Evolutionary conservation across 2,113 vertebrate species (phyloP).

Genomic region (Dromiciops gliroides): DNA sequence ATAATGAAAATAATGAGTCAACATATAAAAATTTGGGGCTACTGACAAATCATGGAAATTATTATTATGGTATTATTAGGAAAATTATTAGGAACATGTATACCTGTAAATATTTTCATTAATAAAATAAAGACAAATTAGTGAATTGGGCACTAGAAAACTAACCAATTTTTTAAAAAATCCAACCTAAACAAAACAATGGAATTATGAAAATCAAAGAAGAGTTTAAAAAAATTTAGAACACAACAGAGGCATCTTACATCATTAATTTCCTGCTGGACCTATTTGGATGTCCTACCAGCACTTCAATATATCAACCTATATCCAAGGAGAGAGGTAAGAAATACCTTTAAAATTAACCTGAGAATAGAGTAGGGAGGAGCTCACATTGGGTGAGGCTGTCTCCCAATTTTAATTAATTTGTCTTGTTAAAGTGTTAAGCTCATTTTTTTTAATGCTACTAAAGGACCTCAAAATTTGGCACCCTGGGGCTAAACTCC

Average conservation of each 20-base stretch:
- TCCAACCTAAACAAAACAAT: neutral
- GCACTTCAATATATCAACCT: neutral
- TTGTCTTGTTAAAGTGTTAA: no score
- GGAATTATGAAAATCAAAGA: neutral
- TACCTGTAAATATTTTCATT: neutral
- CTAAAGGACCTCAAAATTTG: neutral
- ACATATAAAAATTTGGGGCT: neutral
- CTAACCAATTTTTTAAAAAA: neutral
- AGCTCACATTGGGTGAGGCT: no score
- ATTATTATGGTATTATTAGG: neutral
- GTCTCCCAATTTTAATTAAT: no score
- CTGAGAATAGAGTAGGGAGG: no score
- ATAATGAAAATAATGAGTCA: neutral
- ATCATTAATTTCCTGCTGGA: neutral
- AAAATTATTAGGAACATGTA: neutral
- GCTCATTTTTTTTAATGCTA: neutral
- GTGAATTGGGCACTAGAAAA: neutral
- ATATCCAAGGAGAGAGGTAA: neutral
- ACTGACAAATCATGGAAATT: neutral
- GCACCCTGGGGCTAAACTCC: neutral
- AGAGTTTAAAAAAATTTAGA: neutral
- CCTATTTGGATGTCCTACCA: no score
- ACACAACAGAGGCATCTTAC: neutral
- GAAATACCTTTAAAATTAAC: no score
- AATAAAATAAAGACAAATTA: neutral